These are phyloP conservation scores for Hypercompe scribonia DNA, from an alignment of 2,888 invertebrate species.

Conservation along the genomic window DNA sequence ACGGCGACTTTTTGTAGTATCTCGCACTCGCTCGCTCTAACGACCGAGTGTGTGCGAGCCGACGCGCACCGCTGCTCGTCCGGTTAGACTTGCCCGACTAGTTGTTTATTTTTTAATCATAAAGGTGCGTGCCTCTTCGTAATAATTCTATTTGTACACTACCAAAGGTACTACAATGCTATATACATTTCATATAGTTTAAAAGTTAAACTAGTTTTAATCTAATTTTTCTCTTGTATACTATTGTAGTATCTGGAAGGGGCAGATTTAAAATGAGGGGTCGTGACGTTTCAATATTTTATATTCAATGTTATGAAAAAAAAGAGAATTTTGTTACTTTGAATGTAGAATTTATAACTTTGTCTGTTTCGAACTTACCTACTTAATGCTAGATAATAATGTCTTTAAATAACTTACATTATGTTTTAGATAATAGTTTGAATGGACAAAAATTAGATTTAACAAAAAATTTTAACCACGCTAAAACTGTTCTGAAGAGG, in stretches of 20 bases:
- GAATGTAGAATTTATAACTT: background rate
- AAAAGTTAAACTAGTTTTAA: background rate
- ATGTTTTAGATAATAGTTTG: no score
- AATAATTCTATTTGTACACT: conserved; percentile 29
- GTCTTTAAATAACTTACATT: no score
- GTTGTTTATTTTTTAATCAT: conserved; percentile 47
- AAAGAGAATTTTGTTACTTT: background rate
- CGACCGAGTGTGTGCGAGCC: conserved; percentile 56
- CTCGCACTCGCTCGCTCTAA: conserved; percentile 58
- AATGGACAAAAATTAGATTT: no score
- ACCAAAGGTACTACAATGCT: conserved; percentile 25
- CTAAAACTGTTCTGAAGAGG: no score
- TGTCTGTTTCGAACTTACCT: background rate
- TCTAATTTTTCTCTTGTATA: background rate
- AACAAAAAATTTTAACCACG: no score
- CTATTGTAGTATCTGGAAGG: background rate
- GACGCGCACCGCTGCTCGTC: conserved; percentile 61
- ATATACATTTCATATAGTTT: background rate
- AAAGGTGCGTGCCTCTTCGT: conserved; percentile 35
- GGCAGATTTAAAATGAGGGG: background rate
- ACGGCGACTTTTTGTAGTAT: conserved; percentile 64
- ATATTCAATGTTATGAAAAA: background rate
- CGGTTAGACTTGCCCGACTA: conserved; percentile 55
- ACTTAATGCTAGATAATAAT: background rate
- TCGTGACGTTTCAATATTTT: background rate